A percentile compares a stretch with the other conserved stretches of the same genome.
Evolutionary conservation across 2,113 vertebrate species (phyloP).

Genomic region (Apteryx mantelli): DNA sequence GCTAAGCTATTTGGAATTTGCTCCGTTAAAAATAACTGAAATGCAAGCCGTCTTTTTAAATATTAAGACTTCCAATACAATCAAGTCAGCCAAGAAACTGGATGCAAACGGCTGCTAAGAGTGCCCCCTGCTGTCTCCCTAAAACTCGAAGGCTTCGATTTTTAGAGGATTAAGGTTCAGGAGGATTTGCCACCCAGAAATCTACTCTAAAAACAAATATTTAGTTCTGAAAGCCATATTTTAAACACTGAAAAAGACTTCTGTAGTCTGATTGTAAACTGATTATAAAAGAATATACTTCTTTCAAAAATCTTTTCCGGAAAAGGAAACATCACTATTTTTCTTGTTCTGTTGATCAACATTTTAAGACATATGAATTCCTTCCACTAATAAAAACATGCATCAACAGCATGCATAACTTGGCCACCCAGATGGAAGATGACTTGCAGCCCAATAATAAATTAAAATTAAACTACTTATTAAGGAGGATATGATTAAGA

Average conservation of each 20-base stretch:
- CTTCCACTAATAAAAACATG: neutral
- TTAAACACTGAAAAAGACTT: neutral
- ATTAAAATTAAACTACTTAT: neutral
- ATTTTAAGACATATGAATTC: neutral
- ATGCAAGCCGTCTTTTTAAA: neutral
- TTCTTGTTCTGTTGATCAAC: neutral
- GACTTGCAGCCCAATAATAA: neutral
- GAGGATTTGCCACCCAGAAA: neutral
- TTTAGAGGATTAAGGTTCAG: neutral
- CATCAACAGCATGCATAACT: neutral
- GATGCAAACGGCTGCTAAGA: slow-evolving; percentile 10
- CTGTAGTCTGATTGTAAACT: neutral
- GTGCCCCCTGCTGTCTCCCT: slow-evolving; percentile 58
- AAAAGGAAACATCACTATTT: neutral
- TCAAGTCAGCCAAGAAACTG: neutral
- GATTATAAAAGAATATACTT: neutral
- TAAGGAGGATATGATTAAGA: slow-evolving; percentile 19
- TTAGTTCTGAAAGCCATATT: neutral
- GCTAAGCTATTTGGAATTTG: neutral
- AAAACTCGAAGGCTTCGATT: neutral
- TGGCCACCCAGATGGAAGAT: neutral
- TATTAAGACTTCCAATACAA: neutral
- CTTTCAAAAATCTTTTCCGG: neutral
- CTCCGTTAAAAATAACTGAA: neutral
- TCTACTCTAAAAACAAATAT: neutral